Conservation (phyloP, 1,140 invertebrate species). For the Pogonomyrmex californicus region DNA sequence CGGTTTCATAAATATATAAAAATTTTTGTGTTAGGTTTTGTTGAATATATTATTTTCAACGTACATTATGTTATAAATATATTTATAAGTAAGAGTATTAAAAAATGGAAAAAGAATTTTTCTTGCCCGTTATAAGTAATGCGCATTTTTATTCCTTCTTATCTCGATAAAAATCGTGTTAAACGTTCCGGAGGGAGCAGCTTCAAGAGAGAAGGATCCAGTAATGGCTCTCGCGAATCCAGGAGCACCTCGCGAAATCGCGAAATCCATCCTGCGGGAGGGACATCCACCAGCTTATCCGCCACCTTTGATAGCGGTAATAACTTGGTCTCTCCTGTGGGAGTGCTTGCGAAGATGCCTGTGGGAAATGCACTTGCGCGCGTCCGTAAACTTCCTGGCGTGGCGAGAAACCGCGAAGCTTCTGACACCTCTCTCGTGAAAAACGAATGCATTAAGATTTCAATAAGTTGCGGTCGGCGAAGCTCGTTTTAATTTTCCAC, state of each 20-base stretch:
- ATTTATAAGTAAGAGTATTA: not conserved
- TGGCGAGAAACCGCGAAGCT: constrained; percentile 34
- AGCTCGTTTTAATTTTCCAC: constrained; percentile 31
- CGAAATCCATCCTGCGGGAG: constrained; percentile 8
- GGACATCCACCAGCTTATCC: constrained; percentile 34
- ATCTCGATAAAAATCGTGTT: constrained; percentile 24
- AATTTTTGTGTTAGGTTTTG: not conserved
- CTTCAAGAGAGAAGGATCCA: not conserved
- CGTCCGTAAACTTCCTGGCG: constrained; percentile 32
- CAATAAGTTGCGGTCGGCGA: constrained; percentile 36
- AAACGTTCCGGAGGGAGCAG: not conserved
- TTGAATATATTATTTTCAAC: constrained; percentile 7
- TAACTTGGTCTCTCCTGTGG: constrained; percentile 31
- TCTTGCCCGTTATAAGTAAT: not conserved
- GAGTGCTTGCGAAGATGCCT: constrained; percentile 20
- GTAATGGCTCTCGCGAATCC: constrained; percentile 5
- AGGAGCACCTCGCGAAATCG: not conserved
- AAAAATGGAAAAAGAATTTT: not conserved
- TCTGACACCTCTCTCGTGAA: constrained; percentile 10
- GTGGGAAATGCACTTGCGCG: constrained; percentile 33
- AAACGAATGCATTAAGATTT: constrained; percentile 53
- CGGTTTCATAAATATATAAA: not conserved
- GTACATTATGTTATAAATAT: not conserved
- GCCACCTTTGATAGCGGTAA: constrained; percentile 51
- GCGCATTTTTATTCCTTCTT: not conserved